Percentiles rank a stretch among this genome's conserved stretches.
phyloP scores from a whole-genome alignment of 2,797 vertebrate genomes.

The Petrocephalus schoutedeni region DNA sequence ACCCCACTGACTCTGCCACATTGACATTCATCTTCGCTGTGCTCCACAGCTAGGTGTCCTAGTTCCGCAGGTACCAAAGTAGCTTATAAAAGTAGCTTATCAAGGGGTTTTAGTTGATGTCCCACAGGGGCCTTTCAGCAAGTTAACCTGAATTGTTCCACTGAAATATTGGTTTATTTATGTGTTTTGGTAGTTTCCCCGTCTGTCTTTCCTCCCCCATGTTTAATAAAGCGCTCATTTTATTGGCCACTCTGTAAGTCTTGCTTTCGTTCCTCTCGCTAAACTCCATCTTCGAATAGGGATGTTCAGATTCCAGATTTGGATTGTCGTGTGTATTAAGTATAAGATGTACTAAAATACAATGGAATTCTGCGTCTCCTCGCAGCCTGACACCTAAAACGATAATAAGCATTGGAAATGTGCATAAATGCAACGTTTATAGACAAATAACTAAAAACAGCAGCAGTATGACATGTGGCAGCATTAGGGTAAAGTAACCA shows the following conservation, averaged over 20 bases:
- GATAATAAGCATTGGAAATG: background rate
- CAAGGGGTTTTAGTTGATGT: background rate
- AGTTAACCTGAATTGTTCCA: background rate
- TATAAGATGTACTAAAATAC: background rate
- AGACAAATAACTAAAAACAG: background rate
- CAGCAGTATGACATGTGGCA: background rate
- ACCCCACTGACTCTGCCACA: background rate
- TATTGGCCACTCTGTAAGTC: background rate
- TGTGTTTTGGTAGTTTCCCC: background rate
- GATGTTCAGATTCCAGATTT: constrained; percentile 29
- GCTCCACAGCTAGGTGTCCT: background rate
- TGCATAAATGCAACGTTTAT: background rate
- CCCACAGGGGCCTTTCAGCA: background rate
- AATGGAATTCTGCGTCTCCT: background rate
- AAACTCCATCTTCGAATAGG: constrained; percentile 53
- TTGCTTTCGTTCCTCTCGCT: background rate
- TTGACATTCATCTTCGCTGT: background rate
- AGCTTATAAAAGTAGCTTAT: background rate
- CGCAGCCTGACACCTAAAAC: background rate
- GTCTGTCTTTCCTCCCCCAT: background rate
- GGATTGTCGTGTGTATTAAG: no score
- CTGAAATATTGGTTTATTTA: no score
- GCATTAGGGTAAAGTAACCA: background rate
- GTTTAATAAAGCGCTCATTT: background rate
- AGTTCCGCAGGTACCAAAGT: background rate